Conservation (phyloP, 1,140 invertebrate genomes). For the Rhopalosiphum padi region DNA sequence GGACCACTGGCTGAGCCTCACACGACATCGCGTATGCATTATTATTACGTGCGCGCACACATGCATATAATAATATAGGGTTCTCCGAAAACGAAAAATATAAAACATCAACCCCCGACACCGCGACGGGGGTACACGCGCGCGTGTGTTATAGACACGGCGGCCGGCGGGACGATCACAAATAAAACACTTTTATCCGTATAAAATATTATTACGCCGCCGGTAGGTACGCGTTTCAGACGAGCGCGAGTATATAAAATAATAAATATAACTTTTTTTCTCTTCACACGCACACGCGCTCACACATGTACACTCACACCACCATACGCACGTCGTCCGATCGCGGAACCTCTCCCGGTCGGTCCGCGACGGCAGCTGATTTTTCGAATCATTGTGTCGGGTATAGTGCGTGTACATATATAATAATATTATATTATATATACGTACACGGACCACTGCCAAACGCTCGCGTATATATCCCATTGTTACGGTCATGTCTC, state of each 20-base stretch:
- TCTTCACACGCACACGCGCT: background rate
- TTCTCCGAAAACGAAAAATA: background rate
- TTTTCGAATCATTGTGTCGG: constrained; percentile 49
- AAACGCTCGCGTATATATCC: constrained; percentile 35
- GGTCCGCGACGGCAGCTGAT: constrained; percentile 50
- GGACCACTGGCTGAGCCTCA: background rate
- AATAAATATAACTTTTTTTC: constrained; percentile 19
- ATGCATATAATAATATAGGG: background rate
- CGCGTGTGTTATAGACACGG: background rate
- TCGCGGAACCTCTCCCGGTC: background rate
- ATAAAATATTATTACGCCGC: constrained; percentile 5
- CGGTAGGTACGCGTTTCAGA: background rate
- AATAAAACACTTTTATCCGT: background rate
- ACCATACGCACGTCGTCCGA: no score
- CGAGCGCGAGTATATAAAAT: background rate
- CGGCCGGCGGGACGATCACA: background rate
- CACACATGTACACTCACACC: background rate
- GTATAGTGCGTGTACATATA: background rate
- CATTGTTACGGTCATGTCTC: constrained; percentile 55
- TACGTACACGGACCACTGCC: background rate
- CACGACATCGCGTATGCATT: background rate
- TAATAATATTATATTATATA: background rate
- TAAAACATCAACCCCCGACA: background rate
- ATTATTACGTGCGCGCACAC: background rate
- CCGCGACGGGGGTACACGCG: background rate